These are phyloP conservation scores for Myotis pilosus DNA, from an alignment of 2,797 vertebrate species.

Conservation along the genomic window DNA sequence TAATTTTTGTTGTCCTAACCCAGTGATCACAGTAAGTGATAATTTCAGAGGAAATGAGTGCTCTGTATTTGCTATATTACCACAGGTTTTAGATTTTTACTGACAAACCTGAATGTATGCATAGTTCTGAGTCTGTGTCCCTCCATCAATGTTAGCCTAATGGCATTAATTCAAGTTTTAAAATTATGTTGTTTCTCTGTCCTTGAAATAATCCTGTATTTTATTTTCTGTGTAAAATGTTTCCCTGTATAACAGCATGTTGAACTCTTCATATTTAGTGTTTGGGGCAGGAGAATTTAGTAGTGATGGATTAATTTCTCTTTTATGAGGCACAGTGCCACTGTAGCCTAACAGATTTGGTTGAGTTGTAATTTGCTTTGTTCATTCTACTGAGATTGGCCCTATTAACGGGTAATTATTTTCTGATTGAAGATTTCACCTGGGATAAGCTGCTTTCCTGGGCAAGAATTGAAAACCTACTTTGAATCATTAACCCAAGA, in stretches of 20 bases:
- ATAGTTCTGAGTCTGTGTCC: background rate
- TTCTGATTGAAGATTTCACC: slow-evolving; percentile 78
- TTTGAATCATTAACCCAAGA: slow-evolving; percentile 71
- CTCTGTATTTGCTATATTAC: background rate
- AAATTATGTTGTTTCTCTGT: background rate
- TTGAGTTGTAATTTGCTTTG: slow-evolving; percentile 76
- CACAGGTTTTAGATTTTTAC: background rate
- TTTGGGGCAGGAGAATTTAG: background rate
- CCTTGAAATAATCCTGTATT: background rate
- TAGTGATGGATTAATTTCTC: background rate
- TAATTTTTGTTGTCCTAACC: background rate
- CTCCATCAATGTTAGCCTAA: background rate
- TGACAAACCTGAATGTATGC: background rate
- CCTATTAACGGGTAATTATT: slow-evolving; percentile 76
- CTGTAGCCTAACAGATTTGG: slow-evolving; percentile 58
- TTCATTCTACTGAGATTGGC: slow-evolving; percentile 73
- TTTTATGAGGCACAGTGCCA: background rate
- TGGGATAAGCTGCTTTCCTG: slow-evolving; percentile 73
- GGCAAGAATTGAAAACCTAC: slow-evolving; percentile 62
- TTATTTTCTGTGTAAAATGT: slow-evolving; percentile 16
- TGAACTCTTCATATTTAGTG: slow-evolving; percentile 4
- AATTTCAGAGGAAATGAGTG: background rate
- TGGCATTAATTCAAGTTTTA: background rate
- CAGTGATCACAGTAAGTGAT: background rate
- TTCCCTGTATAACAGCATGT: background rate